These are phyloP conservation scores for Pollicipes pollicipes DNA, from an alignment of 1,140 invertebrate species.

Conservation along the genomic window DNA sequence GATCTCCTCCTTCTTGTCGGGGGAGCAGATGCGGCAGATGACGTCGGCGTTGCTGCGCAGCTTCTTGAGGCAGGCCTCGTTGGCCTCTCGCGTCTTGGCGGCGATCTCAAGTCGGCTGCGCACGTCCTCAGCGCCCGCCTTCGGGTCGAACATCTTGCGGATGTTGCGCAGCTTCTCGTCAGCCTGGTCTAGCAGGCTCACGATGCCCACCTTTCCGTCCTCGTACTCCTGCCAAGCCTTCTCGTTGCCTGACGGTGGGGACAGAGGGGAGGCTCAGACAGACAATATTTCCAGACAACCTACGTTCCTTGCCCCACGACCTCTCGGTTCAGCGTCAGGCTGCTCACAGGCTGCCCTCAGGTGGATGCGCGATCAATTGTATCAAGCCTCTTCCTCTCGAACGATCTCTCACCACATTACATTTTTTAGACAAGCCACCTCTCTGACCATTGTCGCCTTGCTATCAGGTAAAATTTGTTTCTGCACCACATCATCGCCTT, in stretches of 20 bases:
- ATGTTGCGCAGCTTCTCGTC: conserved; percentile 5
- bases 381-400: too few relatives aligned
- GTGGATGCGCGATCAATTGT: too few relatives aligned
- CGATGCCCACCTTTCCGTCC: background rate
- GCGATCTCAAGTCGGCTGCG: background rate
- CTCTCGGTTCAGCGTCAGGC: too few relatives aligned
- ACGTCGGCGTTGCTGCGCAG: background rate
- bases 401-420: too few relatives aligned
- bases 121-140: background rate
- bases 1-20: background rate
- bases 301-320: too few relatives aligned
- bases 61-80: conserved; percentile 2
- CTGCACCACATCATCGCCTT: too few relatives aligned
- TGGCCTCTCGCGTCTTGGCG: background rate
- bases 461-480: too few relatives aligned
- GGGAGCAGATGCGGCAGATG: background rate
- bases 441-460: too few relatives aligned
- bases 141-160: background rate
- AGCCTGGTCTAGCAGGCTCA: background rate
- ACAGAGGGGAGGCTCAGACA: background rate
- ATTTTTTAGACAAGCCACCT: too few relatives aligned
- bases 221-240: background rate
- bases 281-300: too few relatives aligned
- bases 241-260: background rate
- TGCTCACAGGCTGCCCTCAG: too few relatives aligned